Evolutionary conservation across 2,888 invertebrate species (phyloP).

Genomic region (Acanthococcus lagerstroemiae): DNA sequence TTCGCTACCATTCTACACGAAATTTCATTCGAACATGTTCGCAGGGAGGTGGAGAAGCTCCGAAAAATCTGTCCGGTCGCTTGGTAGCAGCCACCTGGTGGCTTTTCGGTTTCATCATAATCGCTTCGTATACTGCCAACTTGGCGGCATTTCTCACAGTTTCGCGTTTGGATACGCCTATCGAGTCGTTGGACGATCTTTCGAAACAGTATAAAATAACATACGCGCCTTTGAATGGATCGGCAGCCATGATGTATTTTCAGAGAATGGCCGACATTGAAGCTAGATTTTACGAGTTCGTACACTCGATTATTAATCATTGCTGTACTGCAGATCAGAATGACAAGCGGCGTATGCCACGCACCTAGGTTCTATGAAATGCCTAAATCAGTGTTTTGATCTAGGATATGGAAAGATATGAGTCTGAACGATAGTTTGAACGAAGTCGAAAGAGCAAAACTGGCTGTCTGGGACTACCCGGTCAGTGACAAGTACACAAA

Average conservation of each 20-base stretch:
- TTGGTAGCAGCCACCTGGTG: conserved; percentile 97
- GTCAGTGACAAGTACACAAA: conserved; percentile 97
- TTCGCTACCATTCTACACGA: background rate
- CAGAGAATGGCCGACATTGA: conserved; percentile 93
- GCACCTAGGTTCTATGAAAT: too few species aligned
- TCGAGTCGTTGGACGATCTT: conserved; percentile 86
- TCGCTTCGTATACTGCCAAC: conserved; percentile 97
- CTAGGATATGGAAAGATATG: conserved; percentile 95
- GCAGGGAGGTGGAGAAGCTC: conserved; percentile 88
- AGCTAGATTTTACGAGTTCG: conserved; percentile 84
- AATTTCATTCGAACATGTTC: background rate
- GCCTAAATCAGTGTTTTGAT: too few species aligned
- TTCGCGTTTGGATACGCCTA: conserved; percentile 81
- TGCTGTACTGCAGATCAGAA: too few species aligned
- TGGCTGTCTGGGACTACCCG: conserved; percentile 98
- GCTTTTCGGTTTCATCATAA: conserved; percentile 97
- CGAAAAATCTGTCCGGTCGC: conserved; percentile 89
- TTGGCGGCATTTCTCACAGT: conserved; percentile 94
- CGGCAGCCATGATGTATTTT: conserved; percentile 87
- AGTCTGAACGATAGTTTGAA: conserved; percentile 85
- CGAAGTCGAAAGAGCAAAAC: conserved; percentile 78
- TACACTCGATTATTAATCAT: too few species aligned
- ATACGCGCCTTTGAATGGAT: conserved; percentile 82
- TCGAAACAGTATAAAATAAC: conserved; percentile 93
- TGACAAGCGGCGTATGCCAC: too few species aligned